These are phyloP conservation scores for Astyanax mexicanus DNA, from an alignment of 2,797 vertebrate species.

Conservation along the genomic window DNA sequence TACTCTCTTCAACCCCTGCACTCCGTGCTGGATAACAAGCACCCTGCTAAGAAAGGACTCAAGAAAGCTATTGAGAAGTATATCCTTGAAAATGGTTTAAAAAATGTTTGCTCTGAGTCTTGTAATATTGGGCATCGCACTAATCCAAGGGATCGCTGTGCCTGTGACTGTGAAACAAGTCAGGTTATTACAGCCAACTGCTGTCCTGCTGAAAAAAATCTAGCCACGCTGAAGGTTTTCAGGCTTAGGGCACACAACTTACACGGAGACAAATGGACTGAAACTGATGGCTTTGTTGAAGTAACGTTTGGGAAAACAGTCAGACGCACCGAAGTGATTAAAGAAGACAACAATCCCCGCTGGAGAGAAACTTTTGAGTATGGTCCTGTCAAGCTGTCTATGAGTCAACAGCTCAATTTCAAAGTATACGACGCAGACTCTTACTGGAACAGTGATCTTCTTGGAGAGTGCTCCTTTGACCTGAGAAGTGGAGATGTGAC, in stretches of 20 bases:
- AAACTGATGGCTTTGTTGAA: conserved; percentile 22
- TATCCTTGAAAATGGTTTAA: conserved; percentile 62
- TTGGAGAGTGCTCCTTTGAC: background rate
- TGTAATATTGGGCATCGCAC: conserved; percentile 58
- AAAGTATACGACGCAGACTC: conserved; percentile 10
- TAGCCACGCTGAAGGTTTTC: conserved; percentile 65
- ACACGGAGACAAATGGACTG: conserved; percentile 56
- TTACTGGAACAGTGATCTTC: background rate
- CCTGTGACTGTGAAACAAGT: conserved; percentile 56
- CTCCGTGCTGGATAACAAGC: conserved; percentile 47
- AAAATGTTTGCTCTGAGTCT: conserved; percentile 63
- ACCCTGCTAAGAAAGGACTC: conserved; percentile 55
- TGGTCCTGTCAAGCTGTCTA: conserved; percentile 36
- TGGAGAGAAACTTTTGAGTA: conserved; percentile 57
- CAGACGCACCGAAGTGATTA: background rate
- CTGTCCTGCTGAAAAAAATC: conserved; percentile 66
- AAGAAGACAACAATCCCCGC: background rate
- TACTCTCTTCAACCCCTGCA: conserved; percentile 72
- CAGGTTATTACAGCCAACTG: conserved; percentile 56
- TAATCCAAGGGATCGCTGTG: conserved; percentile 55
- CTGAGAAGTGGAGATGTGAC: conserved; percentile 1
- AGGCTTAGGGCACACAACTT: conserved; percentile 43
- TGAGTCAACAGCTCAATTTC: background rate
- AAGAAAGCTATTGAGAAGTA: conserved; percentile 69
- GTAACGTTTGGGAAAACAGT: background rate